A percentile compares a stretch with the other conserved stretches of the same genome.
phyloP scores from a whole-genome alignment of 2,888 invertebrate species.

The Chymomyza amoena region DNA sequence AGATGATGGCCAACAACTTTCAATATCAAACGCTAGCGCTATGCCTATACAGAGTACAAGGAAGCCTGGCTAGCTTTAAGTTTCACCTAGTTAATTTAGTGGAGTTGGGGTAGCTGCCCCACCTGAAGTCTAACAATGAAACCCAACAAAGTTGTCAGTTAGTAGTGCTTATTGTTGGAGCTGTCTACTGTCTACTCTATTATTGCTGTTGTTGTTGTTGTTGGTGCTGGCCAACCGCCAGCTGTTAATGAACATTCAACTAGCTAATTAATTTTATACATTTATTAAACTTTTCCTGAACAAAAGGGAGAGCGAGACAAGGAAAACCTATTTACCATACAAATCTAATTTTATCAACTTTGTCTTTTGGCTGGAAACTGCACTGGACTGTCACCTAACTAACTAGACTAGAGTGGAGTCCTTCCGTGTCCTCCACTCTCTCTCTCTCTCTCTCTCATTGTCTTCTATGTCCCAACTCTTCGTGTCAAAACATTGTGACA shows the following conservation, averaged over 20 bases:
- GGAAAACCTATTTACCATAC: conserved; percentile 72
- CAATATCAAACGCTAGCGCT: neutral
- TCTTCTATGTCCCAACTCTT: conserved; percentile 6
- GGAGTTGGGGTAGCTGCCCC: neutral
- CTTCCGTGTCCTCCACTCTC: neutral
- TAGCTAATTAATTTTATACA: conserved; percentile 74
- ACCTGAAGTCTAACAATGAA: conserved; percentile 1
- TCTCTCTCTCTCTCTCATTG: neutral
- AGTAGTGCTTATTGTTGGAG: neutral
- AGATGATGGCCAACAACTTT: neutral
- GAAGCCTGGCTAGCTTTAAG: neutral
- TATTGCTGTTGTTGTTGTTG: conserved; percentile 15
- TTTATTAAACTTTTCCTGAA: conserved; percentile 63
- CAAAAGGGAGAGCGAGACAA: conserved; percentile 17
- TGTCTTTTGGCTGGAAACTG: conserved; percentile 17
- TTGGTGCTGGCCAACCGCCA: conserved; percentile 36
- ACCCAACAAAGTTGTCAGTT: conserved; percentile 66
- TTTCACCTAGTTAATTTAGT: neutral
- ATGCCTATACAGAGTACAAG: neutral
- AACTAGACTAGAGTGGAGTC: conserved; percentile 11
- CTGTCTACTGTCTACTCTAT: conserved; percentile 7
- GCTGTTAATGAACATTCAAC: conserved; percentile 74
- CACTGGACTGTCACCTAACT: neutral
- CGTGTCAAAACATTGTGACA: conserved; percentile 73
- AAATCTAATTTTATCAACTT: conserved; percentile 72